Base-by-base conservation (phyloP, 1,140 invertebrate genomes). In the Archivesica marissinica region DNA sequence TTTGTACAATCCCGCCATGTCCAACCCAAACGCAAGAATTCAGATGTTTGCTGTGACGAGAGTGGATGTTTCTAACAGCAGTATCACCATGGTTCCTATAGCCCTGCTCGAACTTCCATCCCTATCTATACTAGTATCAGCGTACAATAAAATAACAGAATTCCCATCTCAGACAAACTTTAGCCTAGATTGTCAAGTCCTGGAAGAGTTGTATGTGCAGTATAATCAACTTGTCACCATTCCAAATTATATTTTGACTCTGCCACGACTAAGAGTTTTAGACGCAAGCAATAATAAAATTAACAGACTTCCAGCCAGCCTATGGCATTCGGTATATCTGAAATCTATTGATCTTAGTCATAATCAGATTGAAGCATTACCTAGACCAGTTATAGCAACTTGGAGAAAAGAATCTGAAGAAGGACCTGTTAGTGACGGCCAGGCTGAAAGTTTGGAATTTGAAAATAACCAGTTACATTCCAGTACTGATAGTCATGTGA, bases 241-340 rank as follows among this genome's bases (percentile, higher is more conserved):
- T 15, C 97, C 98, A 0, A 95, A 96, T 25, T 96, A 96, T 82
- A 93, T 98, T 1, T 98, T 99, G 93, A 95, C 95, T 30, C 95
- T 99, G 52, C 97, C 97, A 0, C 94, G 95, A 0, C 94, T 99
- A 0, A 95, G 96, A 28, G 96, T 96, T 4, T 94, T 99, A 86
- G 98, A 99, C 93, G 96, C 98, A 0, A 98, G 98, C 0, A 98
- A 99, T 91, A 99, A 99, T 93, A 98, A 98, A 92, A 94, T 99
- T n/a, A 96, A 97, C 56, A 94, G 95, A 72, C 92, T 99, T 44
- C 98, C 98, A 0, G 95, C 96, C 64, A 96, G 96, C 81, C 95
- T 99, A 93, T 99, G 99, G 99, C 94, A 95, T n/a, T 80, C 89
- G 25, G 61, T 81, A 1, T 80, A 80, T 20, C 76, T 93, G 23